Percentiles rank a stretch among this genome's conserved stretches.
Conservation (phyloP, 2,113 vertebrate species). For the Laterallus jamaicensis region DNA sequence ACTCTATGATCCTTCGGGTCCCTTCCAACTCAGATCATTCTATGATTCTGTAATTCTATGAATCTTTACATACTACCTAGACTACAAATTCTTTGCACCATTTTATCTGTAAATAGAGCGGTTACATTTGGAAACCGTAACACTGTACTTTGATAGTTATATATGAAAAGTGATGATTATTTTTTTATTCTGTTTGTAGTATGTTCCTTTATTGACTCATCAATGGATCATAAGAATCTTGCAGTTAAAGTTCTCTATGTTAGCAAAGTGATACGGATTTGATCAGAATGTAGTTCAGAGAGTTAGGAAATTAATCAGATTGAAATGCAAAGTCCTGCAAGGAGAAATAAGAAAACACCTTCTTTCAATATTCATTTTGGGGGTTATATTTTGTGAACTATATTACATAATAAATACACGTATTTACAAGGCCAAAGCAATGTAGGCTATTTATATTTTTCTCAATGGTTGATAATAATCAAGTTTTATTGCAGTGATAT, state of each 20-base stretch:
- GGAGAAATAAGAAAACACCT: background rate
- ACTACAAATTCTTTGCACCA: background rate
- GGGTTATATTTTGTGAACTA: background rate
- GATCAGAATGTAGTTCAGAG: background rate
- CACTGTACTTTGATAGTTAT: background rate
- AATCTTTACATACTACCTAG: background rate
- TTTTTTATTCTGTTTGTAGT: background rate
- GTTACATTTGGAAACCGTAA: background rate
- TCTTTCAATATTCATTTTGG: background rate
- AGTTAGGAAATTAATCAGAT: background rate
- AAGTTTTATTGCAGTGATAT: background rate
- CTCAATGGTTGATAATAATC: background rate
- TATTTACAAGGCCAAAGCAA: background rate
- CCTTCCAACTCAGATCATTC: too few relatives aligned
- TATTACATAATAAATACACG: background rate
- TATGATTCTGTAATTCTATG: background rate
- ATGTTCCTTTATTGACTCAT: background rate
- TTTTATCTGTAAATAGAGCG: background rate
- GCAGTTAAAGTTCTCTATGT: background rate
- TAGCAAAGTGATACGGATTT: background rate
- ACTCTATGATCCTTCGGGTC: too few relatives aligned
- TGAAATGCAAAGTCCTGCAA: background rate
- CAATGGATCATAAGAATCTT: background rate
- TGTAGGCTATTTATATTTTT: background rate
- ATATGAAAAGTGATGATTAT: background rate